These are phyloP conservation scores for Nematostella vectensis DNA, from an alignment of 92 coral and sea anemone genomes.

Conservation along the genomic window DNA sequence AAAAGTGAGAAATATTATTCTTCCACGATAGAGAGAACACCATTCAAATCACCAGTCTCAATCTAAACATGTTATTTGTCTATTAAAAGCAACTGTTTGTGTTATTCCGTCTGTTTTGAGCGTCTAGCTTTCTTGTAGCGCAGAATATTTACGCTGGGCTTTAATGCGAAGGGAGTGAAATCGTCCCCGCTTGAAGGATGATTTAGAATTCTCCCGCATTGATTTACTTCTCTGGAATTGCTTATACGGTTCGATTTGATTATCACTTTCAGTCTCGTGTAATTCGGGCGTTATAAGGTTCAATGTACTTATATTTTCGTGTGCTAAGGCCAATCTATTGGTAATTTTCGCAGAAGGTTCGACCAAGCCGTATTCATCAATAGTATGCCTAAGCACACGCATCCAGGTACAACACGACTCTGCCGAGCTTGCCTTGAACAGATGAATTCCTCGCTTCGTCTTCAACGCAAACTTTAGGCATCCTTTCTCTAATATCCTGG, in stretches of 20 bases:
- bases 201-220: constrained; percentile 2
- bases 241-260: constrained; percentile 3
- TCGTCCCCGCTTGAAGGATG: constrained; percentile 13
- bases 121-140: constrained; percentile 19
- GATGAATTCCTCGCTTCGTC: constrained; percentile 59
- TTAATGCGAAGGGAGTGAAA: constrained; percentile 18
- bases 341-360: neutral
- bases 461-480: constrained; percentile 50
- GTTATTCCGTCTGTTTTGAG: too few species aligned
- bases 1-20: too few species aligned
- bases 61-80: too few species aligned
- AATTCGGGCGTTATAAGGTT: constrained; percentile 1
- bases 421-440: constrained; percentile 55
- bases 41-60: too few species aligned
- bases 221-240: constrained; percentile 11
- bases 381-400: constrained; percentile 31
- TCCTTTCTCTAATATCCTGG: constrained; percentile 4
- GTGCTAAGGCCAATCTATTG: neutral
- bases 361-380: constrained; percentile 1
- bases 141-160: constrained; percentile 8
- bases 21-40: too few species aligned
- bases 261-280: constrained; percentile 12
- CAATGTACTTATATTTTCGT: neutral
- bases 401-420: constrained; percentile 48
- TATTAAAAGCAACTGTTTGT: too few species aligned